phyloP scores from a whole-genome alignment of 2,888 invertebrate species.

The Andrena praecox region DNA sequence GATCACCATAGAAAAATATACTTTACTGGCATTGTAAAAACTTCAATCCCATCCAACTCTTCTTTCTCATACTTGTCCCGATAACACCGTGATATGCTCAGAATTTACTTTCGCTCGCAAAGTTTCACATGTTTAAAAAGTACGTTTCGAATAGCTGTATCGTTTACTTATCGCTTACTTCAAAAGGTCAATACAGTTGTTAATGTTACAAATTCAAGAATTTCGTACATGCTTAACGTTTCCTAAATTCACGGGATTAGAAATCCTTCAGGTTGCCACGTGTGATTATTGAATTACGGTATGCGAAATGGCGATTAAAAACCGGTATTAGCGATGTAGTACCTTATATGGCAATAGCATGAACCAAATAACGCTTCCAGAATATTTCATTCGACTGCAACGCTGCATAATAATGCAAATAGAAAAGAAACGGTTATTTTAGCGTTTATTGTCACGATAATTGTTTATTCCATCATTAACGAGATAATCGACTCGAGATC shows the following conservation, averaged over 20 bases:
- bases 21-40: constrained; percentile 9
- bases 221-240: constrained; percentile 34
- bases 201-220: constrained; percentile 36
- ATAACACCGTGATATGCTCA: constrained; percentile 24
- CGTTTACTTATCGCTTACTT: constrained; percentile 9
- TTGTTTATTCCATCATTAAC: constrained; percentile 22
- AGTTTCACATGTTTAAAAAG: neutral
- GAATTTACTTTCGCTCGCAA: neutral
- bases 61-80: neutral
- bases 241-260: constrained; percentile 33
- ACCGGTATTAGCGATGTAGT: constrained; percentile 51
- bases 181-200: constrained; percentile 45
- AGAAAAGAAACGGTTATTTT: constrained; percentile 11
- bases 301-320: constrained; percentile 54
- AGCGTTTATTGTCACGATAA: constrained; percentile 55
- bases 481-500: constrained; percentile 16
- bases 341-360: constrained; percentile 51
- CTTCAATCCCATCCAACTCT: neutral
- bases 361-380: constrained; percentile 47
- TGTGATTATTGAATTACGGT: constrained; percentile 36
- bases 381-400: constrained; percentile 10
- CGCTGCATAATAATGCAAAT: constrained; percentile 16
- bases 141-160: neutral
- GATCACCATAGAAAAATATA: constrained; percentile 23
- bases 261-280: constrained; percentile 47